Conservation (phyloP, 2,888 invertebrate genomes). For the Pasiphila rectangulata region DNA sequence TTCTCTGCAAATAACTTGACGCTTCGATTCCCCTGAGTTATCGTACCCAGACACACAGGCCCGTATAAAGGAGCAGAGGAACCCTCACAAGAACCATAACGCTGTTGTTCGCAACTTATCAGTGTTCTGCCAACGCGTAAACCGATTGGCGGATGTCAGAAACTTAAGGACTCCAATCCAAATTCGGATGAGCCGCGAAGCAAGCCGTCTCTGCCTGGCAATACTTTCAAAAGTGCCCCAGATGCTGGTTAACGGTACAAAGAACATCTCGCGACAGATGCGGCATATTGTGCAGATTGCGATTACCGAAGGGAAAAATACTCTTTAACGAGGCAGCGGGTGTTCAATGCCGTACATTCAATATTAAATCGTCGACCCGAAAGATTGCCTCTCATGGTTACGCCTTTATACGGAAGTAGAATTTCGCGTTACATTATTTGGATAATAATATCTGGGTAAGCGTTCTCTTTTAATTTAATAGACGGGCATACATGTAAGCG, state of each 20-base stretch:
- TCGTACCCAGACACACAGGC: not conserved
- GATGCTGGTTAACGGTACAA: constrained; percentile 74
- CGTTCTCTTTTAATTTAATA: constrained; percentile 1
- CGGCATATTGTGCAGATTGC: constrained; percentile 48
- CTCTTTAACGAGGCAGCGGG: constrained; percentile 20
- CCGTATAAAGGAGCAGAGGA: not conserved
- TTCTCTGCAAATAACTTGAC: not conserved
- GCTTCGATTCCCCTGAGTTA: not conserved
- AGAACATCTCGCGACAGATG: constrained; percentile 70
- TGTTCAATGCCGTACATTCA: constrained; percentile 14
- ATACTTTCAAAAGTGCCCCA: constrained; percentile 80
- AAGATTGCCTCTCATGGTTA: constrained; percentile 10
- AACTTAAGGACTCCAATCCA: constrained; percentile 55
- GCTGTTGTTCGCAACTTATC: no score
- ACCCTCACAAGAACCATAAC: not conserved
- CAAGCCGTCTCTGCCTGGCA: constrained; percentile 36
- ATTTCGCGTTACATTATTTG: constrained; percentile 2
- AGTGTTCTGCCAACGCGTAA: constrained; percentile 30
- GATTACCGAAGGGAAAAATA: constrained; percentile 35
- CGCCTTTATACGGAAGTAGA: constrained; percentile 13
- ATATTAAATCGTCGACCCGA: constrained; percentile 10
- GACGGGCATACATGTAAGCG: no score
- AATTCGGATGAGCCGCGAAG: constrained; percentile 52
- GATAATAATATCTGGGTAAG: constrained; percentile 10
- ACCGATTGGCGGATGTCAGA: constrained; percentile 40